Percentiles rank a stretch among this genome's conserved stretches.
These are phyloP conservation scores for Aphodius sticticus DNA, from an alignment of 2,888 invertebrate genomes.

Conservation along the genomic window DNA sequence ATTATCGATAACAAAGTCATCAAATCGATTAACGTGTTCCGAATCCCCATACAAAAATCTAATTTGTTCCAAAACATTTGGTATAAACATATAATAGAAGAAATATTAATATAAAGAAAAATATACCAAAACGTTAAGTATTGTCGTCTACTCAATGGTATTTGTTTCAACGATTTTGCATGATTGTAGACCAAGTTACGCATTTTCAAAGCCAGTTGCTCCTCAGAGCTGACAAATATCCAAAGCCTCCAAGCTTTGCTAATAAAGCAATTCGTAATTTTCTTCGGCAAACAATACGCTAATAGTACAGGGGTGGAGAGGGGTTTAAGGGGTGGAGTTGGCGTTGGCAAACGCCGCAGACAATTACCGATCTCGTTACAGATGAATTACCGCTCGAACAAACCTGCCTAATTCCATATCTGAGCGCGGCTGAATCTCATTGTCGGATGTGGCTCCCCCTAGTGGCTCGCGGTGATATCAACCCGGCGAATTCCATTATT, in stretches of 20 bases:
- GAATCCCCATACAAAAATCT: too few species aligned
- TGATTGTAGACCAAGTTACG: too few species aligned
- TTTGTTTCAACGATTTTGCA: too few species aligned
- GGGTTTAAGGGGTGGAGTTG: slow-evolving; percentile 34
- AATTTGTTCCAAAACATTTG: too few species aligned
- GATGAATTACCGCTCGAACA: slow-evolving; percentile 58
- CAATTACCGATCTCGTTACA: slow-evolving; percentile 54
- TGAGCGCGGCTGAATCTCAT: not conserved
- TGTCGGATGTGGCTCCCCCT: not conserved
- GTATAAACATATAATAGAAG: too few species aligned
- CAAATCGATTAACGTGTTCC: too few species aligned
- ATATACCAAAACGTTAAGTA: not conserved
- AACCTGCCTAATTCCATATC: slow-evolving; percentile 53
- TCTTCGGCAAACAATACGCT: slow-evolving; percentile 57
- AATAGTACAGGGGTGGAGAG: slow-evolving; percentile 45
- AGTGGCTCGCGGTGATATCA: not conserved
- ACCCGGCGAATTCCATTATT: slow-evolving; percentile 18
- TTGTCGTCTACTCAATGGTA: too few species aligned
- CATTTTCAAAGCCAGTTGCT: not conserved
- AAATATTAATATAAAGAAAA: slow-evolving; percentile 5
- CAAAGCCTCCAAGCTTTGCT: slow-evolving; percentile 47
- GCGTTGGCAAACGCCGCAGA: slow-evolving; percentile 44
- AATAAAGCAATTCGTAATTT: slow-evolving; percentile 53
- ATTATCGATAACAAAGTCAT: too few species aligned
- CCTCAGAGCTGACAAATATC: slow-evolving; percentile 10